Base-by-base conservation (phyloP, 2,888 invertebrate species). In the Andrena chrysosceles region DNA sequence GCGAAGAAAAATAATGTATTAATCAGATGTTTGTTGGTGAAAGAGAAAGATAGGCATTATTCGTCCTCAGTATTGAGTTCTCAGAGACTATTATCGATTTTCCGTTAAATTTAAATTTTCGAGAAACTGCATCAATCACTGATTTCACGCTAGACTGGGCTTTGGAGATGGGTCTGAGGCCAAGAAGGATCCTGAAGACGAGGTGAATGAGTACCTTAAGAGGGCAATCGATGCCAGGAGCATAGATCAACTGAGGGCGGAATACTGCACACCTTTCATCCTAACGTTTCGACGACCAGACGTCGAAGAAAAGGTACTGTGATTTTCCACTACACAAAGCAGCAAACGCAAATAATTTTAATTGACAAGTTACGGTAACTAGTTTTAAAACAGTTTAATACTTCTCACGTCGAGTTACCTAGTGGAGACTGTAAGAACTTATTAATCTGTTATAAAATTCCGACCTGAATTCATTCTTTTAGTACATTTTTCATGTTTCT, bases 191-290 rank as follows among this genome's bases (percentile, higher is more conserved):
- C 97, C 98, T 0, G 98, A 98, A 90, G 98, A 98, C 89, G 99
- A 99, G 94, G 98, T 99, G 29, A 99, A 99, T 93, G 99, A 99
- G 90, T 99, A 99, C 94, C 95, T 99, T 88, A 98, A 98, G 96
- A 96, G 98, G 87, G 99, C 99, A 16, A 99, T 99, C 86, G 99
- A 99, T 94, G 99, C 99, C 0, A 96, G 99, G 72, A 98, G 98
- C 93, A 98, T 98, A 77, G 98, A 99, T 94, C 96, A 97, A 70
- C 95, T 99, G 72, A 95, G 98, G 73, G 96, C 97, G 0, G 98
- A 99, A 92, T 98, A 99, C 94, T 99, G 99, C 93, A 96, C 96
- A 73, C 96, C 97, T 0, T 95, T 98, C 93, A 95, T 98, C 33
- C 96, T 99, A 78, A 97, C 97, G 83, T 99, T 99, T 95, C 96